Evolutionary conservation across 1,140 invertebrate genomes (phyloP).

Genomic region (Laodelphax striatellus): DNA sequence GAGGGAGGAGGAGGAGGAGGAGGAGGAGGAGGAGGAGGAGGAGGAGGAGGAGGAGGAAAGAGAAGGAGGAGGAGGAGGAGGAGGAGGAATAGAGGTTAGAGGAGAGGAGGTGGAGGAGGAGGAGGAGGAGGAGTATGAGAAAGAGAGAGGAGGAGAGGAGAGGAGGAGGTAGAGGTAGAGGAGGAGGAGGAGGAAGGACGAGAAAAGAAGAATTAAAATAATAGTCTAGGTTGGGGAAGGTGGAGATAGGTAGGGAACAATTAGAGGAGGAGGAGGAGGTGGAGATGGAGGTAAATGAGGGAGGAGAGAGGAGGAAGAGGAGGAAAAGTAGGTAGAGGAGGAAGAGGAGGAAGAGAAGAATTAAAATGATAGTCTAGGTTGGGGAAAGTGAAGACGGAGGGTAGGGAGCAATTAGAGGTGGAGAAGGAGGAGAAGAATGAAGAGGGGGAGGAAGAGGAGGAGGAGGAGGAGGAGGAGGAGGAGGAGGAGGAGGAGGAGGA

Average conservation of each 20-base stretch:
- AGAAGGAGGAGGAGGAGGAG: not conserved
- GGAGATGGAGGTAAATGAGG: not conserved
- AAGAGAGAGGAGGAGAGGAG: conserved; percentile 6
- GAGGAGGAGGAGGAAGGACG: conserved; percentile 12
- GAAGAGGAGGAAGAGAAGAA: not conserved
- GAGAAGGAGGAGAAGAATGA: not conserved
- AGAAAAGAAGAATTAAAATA: conserved; percentile 2
- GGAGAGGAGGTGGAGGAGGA: conserved; percentile 1
- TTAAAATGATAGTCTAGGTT: conserved; percentile 4
- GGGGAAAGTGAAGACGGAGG: conserved; percentile 15
- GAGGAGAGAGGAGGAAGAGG: not conserved
- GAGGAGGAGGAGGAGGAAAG: not conserved
- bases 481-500: not conserved
- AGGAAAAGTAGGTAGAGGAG: not conserved
- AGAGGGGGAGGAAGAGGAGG: not conserved
- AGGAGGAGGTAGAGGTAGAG: conserved; percentile 17
- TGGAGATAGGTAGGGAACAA: not conserved
- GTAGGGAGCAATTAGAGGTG: too few relatives aligned
- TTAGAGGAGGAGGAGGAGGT: not conserved
- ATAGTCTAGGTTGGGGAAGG: conserved; percentile 1
- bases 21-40: not conserved
- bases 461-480: not conserved
- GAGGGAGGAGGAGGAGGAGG: not conserved
- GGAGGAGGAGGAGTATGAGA: not conserved
- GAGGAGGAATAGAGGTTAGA: too few relatives aligned